Evolutionary conservation across 2,888 invertebrate genomes (phyloP).

Genomic region (Linnaemya tessellans): DNA sequence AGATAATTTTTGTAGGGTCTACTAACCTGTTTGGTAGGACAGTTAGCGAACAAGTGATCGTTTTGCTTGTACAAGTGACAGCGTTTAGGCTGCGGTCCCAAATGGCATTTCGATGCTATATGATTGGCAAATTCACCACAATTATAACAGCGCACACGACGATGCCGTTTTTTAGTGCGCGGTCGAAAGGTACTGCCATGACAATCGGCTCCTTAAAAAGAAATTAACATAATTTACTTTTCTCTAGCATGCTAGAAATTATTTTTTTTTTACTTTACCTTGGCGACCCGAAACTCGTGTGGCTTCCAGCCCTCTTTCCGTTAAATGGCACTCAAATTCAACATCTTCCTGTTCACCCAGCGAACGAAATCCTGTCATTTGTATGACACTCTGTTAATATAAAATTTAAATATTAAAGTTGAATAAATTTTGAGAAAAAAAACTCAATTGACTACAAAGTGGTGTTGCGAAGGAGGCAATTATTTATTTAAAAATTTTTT

Average conservation of each 20-base stretch:
- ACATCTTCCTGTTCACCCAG: constrained; percentile 94
- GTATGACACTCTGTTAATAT: constrained; percentile 90
- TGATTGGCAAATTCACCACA: constrained; percentile 97
- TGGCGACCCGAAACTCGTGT: constrained; percentile 91
- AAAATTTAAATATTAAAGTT: constrained; percentile 8
- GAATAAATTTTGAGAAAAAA: neutral
- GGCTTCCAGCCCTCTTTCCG: constrained; percentile 94
- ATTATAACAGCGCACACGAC: constrained; percentile 96
- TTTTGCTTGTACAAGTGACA: constrained; percentile 95
- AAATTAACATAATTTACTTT: neutral
- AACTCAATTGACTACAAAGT: neutral
- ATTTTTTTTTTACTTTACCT: constrained; percentile 76
- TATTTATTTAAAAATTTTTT: too few species aligned
- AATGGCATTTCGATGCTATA: constrained; percentile 94
- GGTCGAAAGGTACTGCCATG: constrained; percentile 92
- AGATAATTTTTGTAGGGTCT: neutral
- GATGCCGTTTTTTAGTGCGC: constrained; percentile 90
- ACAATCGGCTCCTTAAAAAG: constrained; percentile 87
- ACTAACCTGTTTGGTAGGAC: constrained; percentile 86
- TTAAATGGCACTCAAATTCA: constrained; percentile 93
- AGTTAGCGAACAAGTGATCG: constrained; percentile 95
- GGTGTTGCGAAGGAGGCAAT: too few species aligned
- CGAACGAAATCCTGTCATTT: constrained; percentile 94
- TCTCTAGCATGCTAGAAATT: neutral
- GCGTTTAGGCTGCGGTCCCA: constrained; percentile 94